Conservation (phyloP, 2,888 invertebrate genomes). For the Mycalesis mineus region DNA sequence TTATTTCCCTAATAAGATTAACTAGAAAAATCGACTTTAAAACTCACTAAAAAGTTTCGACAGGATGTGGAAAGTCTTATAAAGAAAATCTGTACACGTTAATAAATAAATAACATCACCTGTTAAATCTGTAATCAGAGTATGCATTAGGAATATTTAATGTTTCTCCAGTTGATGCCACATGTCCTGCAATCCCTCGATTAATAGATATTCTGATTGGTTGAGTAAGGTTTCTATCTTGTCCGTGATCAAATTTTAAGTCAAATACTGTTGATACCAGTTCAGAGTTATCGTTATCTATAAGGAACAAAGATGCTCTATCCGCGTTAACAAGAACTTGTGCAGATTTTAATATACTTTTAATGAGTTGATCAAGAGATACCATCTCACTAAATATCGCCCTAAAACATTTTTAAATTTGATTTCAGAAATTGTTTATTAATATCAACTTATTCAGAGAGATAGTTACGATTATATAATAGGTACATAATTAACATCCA, state of each 20-base stretch:
- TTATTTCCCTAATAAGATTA: not conserved
- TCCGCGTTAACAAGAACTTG: conserved; percentile 90
- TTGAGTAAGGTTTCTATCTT: conserved; percentile 48
- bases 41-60: too few relatives aligned
- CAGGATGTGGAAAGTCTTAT: too few relatives aligned
- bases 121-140: conserved; percentile 86
- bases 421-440: not conserved
- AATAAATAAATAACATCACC: conserved; percentile 36
- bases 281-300: conserved; percentile 85
- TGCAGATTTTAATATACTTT: conserved; percentile 90
- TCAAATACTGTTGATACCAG: conserved; percentile 91
- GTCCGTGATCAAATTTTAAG: conserved; percentile 58
- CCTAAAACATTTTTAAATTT: conserved; percentile 62
- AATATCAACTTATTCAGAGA: too few relatives aligned
- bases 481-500: conserved; percentile 26
- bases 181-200: conserved; percentile 89
- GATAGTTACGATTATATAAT: too few relatives aligned
- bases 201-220: conserved; percentile 84
- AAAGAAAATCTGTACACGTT: not conserved
- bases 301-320: conserved; percentile 88
- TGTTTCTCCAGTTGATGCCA: conserved; percentile 87
- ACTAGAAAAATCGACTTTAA: not conserved
- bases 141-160: conserved; percentile 91
- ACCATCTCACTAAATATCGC: conserved; percentile 93
- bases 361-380: conserved; percentile 88